Evolutionary conservation across 1,140 invertebrate species (phyloP).

Genomic region (Rhopalosiphum maidis): DNA sequence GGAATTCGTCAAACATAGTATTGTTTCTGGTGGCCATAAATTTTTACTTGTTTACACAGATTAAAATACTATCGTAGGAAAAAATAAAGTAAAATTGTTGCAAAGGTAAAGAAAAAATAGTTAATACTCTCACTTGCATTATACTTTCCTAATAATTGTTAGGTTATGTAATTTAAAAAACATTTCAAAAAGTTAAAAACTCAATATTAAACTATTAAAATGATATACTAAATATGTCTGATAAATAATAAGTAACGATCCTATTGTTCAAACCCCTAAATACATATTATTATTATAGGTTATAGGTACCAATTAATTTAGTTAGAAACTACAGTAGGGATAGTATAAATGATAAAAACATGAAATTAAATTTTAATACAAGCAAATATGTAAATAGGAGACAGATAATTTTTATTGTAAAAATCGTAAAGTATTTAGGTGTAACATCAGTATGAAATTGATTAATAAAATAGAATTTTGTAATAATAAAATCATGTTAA

Average conservation of each 20-base stretch:
- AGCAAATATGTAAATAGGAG: neutral
- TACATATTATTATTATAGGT: neutral
- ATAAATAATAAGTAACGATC: neutral
- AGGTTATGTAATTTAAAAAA: neutral
- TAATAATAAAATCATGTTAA: no score
- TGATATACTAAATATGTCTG: neutral
- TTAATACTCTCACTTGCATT: neutral
- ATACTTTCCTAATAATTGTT: neutral
- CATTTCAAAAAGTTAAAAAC: neutral
- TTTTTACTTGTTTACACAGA: neutral
- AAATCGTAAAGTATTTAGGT: neutral
- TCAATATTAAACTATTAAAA: neutral
- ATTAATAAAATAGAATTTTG: neutral
- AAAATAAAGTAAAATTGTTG: neutral
- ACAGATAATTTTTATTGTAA: no score
- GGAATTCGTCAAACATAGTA: no score
- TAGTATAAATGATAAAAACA: no score
- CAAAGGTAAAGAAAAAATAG: neutral
- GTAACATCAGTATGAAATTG: neutral
- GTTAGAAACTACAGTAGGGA: no score
- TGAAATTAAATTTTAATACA: neutral
- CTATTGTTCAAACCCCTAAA: no score
- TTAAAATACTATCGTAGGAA: neutral
- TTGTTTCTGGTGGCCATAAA: no score
- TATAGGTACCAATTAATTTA: neutral